Conservation (phyloP, 1,140 invertebrate genomes). For the Eriocheir sinensis region DNA sequence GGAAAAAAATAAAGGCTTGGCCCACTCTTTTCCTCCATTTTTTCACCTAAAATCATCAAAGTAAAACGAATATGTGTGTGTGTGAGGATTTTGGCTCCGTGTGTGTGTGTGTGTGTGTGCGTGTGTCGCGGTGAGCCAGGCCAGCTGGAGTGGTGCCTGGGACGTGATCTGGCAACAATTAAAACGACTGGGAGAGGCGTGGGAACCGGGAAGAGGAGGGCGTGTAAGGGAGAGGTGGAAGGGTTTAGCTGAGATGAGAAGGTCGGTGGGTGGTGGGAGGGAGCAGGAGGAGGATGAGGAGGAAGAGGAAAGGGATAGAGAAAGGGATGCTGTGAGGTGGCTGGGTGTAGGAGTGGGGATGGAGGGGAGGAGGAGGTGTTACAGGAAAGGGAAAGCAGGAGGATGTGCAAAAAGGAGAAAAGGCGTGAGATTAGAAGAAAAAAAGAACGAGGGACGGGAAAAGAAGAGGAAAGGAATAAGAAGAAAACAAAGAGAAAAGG, state of each 20-base stretch:
- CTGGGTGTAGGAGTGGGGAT: neutral
- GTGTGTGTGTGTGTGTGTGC: slow-evolving; percentile 10
- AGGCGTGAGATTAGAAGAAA: neutral
- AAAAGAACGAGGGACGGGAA: slow-evolving; percentile 4
- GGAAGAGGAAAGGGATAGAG: neutral
- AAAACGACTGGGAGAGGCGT: slow-evolving; percentile 4
- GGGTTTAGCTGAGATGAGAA: neutral
- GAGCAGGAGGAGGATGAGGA: neutral
- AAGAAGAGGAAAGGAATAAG: neutral
- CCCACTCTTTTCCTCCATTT: neutral
- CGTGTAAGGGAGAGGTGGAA: neutral
- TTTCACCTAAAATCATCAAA: neutral
- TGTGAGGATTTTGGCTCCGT: neutral
- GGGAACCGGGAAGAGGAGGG: slow-evolving; percentile 26
- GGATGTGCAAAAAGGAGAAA: neutral
- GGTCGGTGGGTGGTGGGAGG: neutral
- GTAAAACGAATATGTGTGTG: neutral
- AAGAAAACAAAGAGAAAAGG: neutral
- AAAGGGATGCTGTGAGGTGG: neutral
- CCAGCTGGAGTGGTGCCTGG: neutral
- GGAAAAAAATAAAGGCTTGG: too few relatives aligned
- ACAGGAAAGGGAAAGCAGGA: slow-evolving; percentile 4
- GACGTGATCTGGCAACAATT: slow-evolving; percentile 18
- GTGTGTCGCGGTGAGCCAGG: neutral
- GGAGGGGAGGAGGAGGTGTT: slow-evolving; percentile 20